A percentile compares a stretch with the other conserved stretches of the same genome.
These are phyloP conservation scores for Hyaena hyaena DNA, from an alignment of 2,113 vertebrate species.

Conservation along the genomic window DNA sequence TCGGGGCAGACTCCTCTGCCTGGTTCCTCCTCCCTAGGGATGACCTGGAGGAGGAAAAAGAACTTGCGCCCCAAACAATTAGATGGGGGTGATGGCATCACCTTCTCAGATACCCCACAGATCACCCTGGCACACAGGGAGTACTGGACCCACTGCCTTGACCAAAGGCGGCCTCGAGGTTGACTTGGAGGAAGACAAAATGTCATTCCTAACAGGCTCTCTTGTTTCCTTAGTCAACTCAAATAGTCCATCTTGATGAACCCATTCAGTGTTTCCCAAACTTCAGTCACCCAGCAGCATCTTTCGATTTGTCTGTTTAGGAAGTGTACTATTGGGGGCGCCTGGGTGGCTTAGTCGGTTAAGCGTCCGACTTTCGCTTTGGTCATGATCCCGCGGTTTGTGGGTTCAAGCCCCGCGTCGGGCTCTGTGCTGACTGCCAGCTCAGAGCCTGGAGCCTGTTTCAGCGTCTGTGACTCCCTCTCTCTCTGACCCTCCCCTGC, in stretches of 20 bases:
- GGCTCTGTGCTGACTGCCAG: too few relatives aligned
- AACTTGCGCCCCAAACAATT: neutral
- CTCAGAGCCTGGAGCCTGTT: too few relatives aligned
- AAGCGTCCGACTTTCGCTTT: too few relatives aligned
- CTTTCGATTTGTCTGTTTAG: neutral
- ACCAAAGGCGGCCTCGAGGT: neutral
- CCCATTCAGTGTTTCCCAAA: neutral
- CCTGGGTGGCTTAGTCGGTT: too few relatives aligned
- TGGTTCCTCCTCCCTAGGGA: neutral
- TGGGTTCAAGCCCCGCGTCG: too few relatives aligned
- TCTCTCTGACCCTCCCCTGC: too few relatives aligned
- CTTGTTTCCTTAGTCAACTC: neutral
- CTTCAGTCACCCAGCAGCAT: neutral
- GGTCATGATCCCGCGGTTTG: too few relatives aligned
- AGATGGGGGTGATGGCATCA: neutral
- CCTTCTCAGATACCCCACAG: neutral
- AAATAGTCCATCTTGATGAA: neutral
- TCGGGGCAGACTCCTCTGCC: too few relatives aligned
- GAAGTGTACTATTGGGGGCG: too few relatives aligned
- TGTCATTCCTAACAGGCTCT: neutral
- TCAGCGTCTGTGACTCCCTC: too few relatives aligned
- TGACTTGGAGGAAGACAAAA: neutral
- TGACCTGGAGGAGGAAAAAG: neutral
- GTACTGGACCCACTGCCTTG: neutral
- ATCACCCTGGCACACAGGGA: neutral